A percentile compares a stretch with the other conserved stretches of the same genome.
Evolutionary conservation across 2,113 vertebrate species (phyloP).

Genomic region (Phalacrocorax aristotelis): DNA sequence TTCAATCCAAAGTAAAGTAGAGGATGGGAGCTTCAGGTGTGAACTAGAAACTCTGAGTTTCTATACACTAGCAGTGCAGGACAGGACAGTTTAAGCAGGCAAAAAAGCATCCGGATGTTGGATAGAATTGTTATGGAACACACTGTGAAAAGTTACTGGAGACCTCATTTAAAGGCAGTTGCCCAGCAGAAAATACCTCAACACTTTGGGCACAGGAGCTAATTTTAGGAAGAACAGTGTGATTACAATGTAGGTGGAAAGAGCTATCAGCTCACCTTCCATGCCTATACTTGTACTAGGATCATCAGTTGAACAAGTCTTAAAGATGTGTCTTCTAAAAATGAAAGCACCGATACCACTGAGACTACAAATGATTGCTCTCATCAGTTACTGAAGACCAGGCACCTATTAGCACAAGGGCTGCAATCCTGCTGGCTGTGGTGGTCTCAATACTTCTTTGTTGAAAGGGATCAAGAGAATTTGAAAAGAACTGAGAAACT

Average conservation of each 20-base stretch:
- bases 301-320: not conserved
- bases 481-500: not conserved
- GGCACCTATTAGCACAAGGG: not conserved
- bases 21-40: not conserved
- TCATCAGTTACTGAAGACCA: no score
- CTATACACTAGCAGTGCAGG: rapidly evolving
- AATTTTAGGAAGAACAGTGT: not conserved
- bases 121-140: rapidly evolving
- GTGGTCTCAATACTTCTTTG: not conserved
- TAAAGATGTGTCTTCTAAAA: not conserved
- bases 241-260: not conserved
- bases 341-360: rapidly evolving
- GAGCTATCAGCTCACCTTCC: not conserved
- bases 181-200: not conserved
- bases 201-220: rapidly evolving
- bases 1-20: not conserved
- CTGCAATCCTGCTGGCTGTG: not conserved
- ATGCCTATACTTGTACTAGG: not conserved
- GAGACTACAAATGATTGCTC: not conserved
- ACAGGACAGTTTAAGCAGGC: not conserved
- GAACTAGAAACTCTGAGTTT: not conserved
- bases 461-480: not conserved
- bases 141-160: not conserved
- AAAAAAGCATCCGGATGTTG: not conserved
- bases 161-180: not conserved